Percentiles rank a stretch among this genome's conserved stretches.
These are phyloP conservation scores for Festucalex cinctus DNA, from an alignment of 2,113 vertebrate species.

Conservation along the genomic window DNA sequence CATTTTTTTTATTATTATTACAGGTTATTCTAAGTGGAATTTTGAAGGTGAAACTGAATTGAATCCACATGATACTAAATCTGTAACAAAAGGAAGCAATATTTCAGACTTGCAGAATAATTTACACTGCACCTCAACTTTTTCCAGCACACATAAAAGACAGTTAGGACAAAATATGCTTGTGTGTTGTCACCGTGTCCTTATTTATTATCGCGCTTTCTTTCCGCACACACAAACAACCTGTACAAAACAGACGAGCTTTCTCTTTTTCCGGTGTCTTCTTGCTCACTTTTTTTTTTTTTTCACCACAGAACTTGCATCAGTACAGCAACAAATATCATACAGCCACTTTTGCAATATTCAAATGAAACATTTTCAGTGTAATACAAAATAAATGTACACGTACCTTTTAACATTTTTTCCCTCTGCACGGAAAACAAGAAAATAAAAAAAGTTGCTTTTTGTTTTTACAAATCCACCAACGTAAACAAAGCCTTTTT, in stretches of 20 bases:
- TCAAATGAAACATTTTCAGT: constrained; percentile 83
- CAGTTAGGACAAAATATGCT: not conserved
- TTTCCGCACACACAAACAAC: constrained; percentile 86
- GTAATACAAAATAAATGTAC: constrained; percentile 87
- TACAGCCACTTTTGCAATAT: constrained; percentile 80
- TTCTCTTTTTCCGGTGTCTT: constrained; percentile 71
- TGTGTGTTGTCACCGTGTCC: constrained; percentile 27
- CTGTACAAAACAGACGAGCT: constrained; percentile 81
- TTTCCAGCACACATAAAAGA: not conserved
- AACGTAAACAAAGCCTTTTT: constrained; percentile 4
- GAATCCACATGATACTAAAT: too few relatives aligned
- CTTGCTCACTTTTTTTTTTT: constrained; percentile 72
- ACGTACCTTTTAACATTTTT: constrained; percentile 59
- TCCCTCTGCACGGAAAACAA: constrained; percentile 61
- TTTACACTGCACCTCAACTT: not conserved
- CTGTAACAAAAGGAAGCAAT: not conserved
- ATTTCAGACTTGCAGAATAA: not conserved
- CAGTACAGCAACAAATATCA: constrained; percentile 81
- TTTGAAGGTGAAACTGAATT: too few relatives aligned
- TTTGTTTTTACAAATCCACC: constrained; percentile 78
- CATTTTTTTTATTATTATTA: too few relatives aligned
- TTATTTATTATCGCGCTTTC: constrained; percentile 82
- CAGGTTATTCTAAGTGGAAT: too few relatives aligned
- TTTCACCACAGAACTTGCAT: constrained; percentile 73
- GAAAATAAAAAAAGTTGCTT: constrained; percentile 79